Evolutionary conservation across 2,797 vertebrate species (phyloP), one percentile per base, ranked within the genome.

Genomic region (Diceros bicornis): DNA sequence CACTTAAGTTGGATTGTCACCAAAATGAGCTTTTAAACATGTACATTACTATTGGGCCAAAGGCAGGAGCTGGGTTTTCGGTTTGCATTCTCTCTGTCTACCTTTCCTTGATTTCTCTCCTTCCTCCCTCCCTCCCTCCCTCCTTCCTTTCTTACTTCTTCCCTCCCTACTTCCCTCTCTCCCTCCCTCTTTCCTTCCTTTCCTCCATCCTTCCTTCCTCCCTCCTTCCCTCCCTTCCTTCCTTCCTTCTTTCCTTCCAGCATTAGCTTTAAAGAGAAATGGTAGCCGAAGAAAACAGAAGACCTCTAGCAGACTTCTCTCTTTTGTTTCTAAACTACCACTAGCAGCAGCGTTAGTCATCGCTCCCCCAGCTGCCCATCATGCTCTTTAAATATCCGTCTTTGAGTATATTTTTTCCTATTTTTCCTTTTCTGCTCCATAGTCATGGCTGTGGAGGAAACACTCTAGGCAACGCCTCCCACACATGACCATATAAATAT

Each of bases 381-480:
- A 4, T 57, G n/a, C 55, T 96, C 91, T 98, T 96, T 94, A 89
- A 78, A 97, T 90, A 18, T 68, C 0, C 79, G 44, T 61, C 59
- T 95, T 92, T 77, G 55, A 34, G 0, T 79, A 50, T 93, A 72
- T 89, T 87, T 97, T 96, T 93, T 57, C 50, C 41, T 66, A 66
- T 6, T 21, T 88, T 91, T 96, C 89, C 89, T 85, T 91, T 95
- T 91, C 96, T 83, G 27, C 44, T 89, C 41, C 7, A 27, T 62
- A 84, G 88, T 92, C 89, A 81, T 69, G 71, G 44, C 50, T 92
- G 59, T 86, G 89, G 47, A 93, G 91, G 52, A 94, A 95, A 96
- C 55, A 96, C 77, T 97, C 64, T 44, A 97, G 77, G 95, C 77
- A 97, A 81, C 10, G 13, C 89, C 84, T 96, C 95, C 95, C 96